A percentile compares a stretch with the other conserved stretches of the same genome.
phyloP scores from a whole-genome alignment of 1,140 invertebrate species.

The Cotesia typhae region DNA sequence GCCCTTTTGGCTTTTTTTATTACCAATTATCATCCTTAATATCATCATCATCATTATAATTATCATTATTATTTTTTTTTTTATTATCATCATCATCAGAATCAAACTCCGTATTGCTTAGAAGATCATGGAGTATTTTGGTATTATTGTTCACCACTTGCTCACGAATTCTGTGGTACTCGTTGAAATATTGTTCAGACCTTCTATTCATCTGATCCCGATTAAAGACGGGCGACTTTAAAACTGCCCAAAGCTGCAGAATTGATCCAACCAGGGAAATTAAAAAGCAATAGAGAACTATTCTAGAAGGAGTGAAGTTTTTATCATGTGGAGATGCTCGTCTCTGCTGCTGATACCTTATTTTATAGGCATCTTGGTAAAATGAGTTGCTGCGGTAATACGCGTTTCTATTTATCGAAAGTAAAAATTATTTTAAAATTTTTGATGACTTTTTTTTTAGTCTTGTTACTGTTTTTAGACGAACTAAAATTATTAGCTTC shows the following conservation, averaged over 20 bases:
- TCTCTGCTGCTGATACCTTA: too few relatives aligned
- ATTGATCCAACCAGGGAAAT: background rate
- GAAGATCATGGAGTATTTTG: too few relatives aligned
- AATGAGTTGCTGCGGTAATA: background rate
- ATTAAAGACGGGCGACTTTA: conserved; percentile 2
- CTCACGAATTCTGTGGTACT: background rate
- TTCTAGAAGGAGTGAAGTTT: background rate
- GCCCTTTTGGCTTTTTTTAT: too few relatives aligned
- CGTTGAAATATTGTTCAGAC: background rate
- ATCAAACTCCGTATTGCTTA: too few relatives aligned
- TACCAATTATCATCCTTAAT: too few relatives aligned
- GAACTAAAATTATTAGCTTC: too few relatives aligned
- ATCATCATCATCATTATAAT: too few relatives aligned
- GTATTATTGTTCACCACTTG: background rate
- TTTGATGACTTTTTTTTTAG: too few relatives aligned
- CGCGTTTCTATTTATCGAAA: background rate
- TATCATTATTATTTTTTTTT: too few relatives aligned
- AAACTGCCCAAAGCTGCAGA: conserved; percentile 5
- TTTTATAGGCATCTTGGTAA: too few relatives aligned
- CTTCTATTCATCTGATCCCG: background rate
- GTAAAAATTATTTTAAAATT: too few relatives aligned
- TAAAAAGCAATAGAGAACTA: conserved; percentile 11
- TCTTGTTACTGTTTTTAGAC: background rate
- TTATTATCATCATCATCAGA: too few relatives aligned
- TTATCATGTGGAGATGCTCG: background rate